phyloP scores from a whole-genome alignment of 2,797 vertebrate genomes.

The Rhinoraja longicauda region DNA sequence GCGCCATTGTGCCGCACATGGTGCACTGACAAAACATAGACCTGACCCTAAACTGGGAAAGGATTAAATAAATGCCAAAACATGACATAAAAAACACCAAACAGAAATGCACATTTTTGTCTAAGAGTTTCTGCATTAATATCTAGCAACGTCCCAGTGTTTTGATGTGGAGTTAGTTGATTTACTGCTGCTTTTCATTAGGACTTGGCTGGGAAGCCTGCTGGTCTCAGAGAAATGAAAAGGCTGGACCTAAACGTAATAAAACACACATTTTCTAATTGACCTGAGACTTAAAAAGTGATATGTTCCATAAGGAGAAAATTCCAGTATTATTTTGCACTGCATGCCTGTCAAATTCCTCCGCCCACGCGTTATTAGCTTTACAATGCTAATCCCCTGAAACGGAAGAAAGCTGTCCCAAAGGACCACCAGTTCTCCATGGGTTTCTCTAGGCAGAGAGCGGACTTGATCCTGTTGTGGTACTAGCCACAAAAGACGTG shows the following conservation, averaged over 20 bases:
- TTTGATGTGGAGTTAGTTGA: not conserved
- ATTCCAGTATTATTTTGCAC: slow-evolving; percentile 20
- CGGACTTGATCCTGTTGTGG: not conserved
- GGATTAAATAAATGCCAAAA: not conserved
- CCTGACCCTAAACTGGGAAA: not conserved
- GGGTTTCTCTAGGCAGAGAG: not conserved
- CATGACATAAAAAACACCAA: not conserved
- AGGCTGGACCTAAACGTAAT: slow-evolving; percentile 6
- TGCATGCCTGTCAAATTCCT: slow-evolving; percentile 4
- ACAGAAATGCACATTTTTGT: not conserved
- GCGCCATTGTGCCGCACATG: not conserved
- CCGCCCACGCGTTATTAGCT: not conserved
- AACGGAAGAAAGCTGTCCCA: not conserved
- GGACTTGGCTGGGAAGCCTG: not conserved
- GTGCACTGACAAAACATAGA: too few species aligned
- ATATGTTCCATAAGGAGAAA: slow-evolving; percentile 31
- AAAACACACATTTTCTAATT: slow-evolving; percentile 35
- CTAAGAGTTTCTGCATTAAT: not conserved
- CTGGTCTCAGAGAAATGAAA: slow-evolving; percentile 13
- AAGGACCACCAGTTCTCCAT: not conserved
- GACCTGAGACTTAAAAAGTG: slow-evolving; percentile 23
- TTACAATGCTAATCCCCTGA: not conserved
- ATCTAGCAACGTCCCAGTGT: not conserved
- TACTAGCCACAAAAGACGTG: not conserved
- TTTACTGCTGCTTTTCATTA: not conserved